Percentiles rank a stretch among this genome's conserved stretches.
phyloP scores from a whole-genome alignment of 2,888 invertebrate species.

The Cylindroiulus punctatus region DNA sequence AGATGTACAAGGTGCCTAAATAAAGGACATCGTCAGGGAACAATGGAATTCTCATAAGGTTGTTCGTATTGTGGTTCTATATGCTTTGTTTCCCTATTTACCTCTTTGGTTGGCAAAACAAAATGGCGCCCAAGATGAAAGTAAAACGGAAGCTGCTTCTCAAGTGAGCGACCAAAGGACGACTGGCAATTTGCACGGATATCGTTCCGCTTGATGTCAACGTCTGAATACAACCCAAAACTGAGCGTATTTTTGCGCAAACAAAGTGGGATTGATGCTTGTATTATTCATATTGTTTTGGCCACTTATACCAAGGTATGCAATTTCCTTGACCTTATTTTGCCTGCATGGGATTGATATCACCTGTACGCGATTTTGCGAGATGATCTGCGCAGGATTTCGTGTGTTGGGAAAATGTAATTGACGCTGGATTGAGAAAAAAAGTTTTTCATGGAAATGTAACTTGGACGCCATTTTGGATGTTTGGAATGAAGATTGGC shows the following conservation, averaged over 20 bases:
- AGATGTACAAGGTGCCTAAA: neutral
- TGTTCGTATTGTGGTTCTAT: neutral
- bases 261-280: slow-evolving; percentile 26
- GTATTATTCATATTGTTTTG: slow-evolving; percentile 32
- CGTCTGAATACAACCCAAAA: neutral
- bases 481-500: neutral
- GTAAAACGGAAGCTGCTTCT: neutral
- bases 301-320: neutral
- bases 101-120: neutral
- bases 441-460: neutral
- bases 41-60: neutral
- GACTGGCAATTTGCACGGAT: slow-evolving; percentile 10
- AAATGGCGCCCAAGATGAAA: neutral
- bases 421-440: neutral
- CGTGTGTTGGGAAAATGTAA: neutral
- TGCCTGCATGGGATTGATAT: neutral
- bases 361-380: slow-evolving; percentile 23
- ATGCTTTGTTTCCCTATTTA: neutral
- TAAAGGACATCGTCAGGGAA: neutral
- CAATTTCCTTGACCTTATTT: slow-evolving; percentile 14
- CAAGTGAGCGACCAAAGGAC: neutral
- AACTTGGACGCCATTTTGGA: neutral
- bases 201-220: neutral
- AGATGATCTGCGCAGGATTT: slow-evolving; percentile 10
- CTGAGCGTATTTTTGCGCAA: slow-evolving; percentile 20